Conservation (phyloP, 2,113 vertebrate genomes). For the Urocynchramus pylzowi region DNA sequence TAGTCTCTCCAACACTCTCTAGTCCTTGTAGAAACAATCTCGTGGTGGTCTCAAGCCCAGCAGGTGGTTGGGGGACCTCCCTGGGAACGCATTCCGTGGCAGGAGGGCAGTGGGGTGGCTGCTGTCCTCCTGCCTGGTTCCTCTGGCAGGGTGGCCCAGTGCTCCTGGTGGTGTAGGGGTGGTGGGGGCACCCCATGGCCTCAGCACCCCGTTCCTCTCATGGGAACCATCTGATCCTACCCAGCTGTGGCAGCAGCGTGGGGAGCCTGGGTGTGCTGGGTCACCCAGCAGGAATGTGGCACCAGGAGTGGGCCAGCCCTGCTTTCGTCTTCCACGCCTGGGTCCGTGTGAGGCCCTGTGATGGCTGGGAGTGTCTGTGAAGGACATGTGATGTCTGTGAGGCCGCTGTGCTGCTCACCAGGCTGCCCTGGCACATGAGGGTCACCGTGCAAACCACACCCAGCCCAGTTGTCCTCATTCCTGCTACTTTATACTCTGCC, state of each 20-base stretch:
- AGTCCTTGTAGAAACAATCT: not conserved
- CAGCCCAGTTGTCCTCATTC: not conserved
- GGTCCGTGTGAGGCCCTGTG: not conserved
- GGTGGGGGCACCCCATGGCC: not conserved
- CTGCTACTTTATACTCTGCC: not conserved
- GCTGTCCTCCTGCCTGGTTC: not conserved
- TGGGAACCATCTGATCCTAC: not conserved
- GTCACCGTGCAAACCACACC: not conserved
- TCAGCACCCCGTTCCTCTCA: accelerated
- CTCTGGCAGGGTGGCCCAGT: not conserved
- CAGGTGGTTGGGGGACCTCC: accelerated
- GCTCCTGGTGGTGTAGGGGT: not conserved
- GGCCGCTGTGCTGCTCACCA: not conserved
- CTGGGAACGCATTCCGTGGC: not conserved
- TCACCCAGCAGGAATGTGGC: not conserved
- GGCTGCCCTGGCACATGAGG: not conserved
- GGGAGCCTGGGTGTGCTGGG: not conserved
- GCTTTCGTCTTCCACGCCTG: not conserved
- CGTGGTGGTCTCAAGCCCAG: not conserved
- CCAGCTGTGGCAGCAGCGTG: accelerated
- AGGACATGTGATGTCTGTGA: not conserved
- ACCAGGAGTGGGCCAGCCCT: not conserved
- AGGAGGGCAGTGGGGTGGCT: not conserved
- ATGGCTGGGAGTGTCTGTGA: not conserved
- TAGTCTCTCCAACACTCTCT: not conserved